Base-by-base conservation (phyloP, 2,113 vertebrate genomes). In the Vidua chalybeata region DNA sequence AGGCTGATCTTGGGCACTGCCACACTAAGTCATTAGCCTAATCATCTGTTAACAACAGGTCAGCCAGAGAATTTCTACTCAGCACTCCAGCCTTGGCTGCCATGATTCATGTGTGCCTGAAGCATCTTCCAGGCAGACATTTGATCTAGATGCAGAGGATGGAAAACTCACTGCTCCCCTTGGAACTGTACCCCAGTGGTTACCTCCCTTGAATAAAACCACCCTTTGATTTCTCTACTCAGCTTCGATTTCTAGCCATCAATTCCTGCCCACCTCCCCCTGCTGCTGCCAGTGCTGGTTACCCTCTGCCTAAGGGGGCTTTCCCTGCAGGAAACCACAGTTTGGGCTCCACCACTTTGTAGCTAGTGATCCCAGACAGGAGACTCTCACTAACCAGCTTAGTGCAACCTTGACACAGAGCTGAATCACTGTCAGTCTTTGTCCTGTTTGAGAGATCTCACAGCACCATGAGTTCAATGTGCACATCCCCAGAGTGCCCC, bases 11-110 rank as follows among this genome's bases (percentile, higher is more conserved):
- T 1, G 0, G 58, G 49, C 78, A 91, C 62, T 49, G 74, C 69
- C 67, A 79, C 62, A 68, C 24, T 72, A 63, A 74, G 78, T 94
- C 84, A 90, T 64, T 87, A 95, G 66, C 58, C 67, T 78, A 68
- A 91, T 90, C 71, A 92, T 62, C 92, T 92, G 88, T 10, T 93
- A 95, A 91, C 89, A 90, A 92, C 77, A 88, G 92, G 82, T 92
- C 85, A 95, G 91, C 58, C 89, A 89, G 84, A 64, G 87, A 95
- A 93, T 79, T 94, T 64, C 71, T 76, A 35, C 76, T 92, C 45
- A 51, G 79, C 76, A 10, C 55, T 84, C n/a, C 56, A 43, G 61
- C 51, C 82, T 76, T 83, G 88, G 72, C 79, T 93, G 75, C 46
- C 37, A 30, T 27, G 49, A 68, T 83, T 68, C 79, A 82, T 0